Evolutionary conservation across 92 coral and sea anemone genomes (phyloP).

Genomic region (Palythoa grandiflora): DNA sequence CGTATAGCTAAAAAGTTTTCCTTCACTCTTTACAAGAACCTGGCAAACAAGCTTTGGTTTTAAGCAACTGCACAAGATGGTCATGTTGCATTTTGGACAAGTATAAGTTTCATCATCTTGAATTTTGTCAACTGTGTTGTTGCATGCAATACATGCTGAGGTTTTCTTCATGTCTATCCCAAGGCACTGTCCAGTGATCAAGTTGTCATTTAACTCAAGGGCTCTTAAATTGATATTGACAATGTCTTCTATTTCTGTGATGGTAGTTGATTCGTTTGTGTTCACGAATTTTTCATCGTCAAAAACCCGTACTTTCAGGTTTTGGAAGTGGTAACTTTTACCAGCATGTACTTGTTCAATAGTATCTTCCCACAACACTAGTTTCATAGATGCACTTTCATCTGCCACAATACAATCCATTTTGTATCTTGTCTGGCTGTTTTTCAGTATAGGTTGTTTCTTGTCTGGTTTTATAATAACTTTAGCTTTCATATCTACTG

Average conservation of each 20-base stretch:
- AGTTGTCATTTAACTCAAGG: slow-evolving; percentile 57
- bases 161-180: slow-evolving; percentile 68
- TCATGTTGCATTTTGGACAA: slow-evolving; percentile 50
- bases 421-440: slow-evolving; percentile 57
- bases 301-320: slow-evolving; percentile 55
- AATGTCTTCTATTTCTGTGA: slow-evolving; percentile 66
- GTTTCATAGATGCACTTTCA: slow-evolving; percentile 59
- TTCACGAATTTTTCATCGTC: slow-evolving; percentile 59
- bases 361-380: slow-evolving; percentile 62
- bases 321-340: slow-evolving; percentile 62
- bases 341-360: slow-evolving; percentile 60
- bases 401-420: slow-evolving; percentile 62
- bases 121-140: slow-evolving; percentile 9
- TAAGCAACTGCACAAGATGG: slow-evolving; percentile 13
- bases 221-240: slow-evolving; percentile 58
- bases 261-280: slow-evolving; percentile 63
- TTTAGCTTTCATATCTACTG: slow-evolving; percentile 11
- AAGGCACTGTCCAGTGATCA: slow-evolving; percentile 57
- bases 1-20: slow-evolving; percentile 43
- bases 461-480: slow-evolving; percentile 15
- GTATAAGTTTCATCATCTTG: slow-evolving; percentile 57
- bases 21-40: slow-evolving; percentile 48
- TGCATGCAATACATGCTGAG: slow-evolving; percentile 61
- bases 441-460: slow-evolving; percentile 2
- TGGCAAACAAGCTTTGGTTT: slow-evolving; percentile 65